Evolutionary conservation across 92 coral and sea anemone genomes (phyloP).

Genomic region (Parazoanthus swiftii): DNA sequence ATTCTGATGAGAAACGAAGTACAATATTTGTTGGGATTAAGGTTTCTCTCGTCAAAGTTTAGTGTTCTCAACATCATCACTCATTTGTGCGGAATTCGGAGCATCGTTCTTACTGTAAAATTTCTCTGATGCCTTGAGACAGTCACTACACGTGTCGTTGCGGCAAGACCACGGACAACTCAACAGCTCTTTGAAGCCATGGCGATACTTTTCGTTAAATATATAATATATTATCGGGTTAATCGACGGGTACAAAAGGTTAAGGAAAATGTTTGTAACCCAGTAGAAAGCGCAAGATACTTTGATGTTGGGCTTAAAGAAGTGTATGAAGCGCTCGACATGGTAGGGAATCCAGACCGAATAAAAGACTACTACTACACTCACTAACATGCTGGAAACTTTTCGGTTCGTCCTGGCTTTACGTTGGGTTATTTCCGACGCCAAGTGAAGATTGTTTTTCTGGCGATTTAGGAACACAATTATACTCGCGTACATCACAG

Average conservation of each 20-base stretch:
- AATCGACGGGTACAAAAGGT: not conserved
- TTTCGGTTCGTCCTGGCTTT: not conserved
- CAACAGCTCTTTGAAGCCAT: not conserved
- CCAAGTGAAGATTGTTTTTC: not conserved
- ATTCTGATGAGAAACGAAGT: too few relatives aligned
- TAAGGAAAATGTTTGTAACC: not conserved
- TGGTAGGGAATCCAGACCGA: not conserved
- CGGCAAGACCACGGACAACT: not conserved
- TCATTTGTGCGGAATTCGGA: not conserved
- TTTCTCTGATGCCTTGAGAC: not conserved
- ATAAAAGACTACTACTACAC: not conserved
- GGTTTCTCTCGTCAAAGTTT: not conserved
- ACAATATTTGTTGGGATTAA: too few relatives aligned
- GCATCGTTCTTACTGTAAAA: not conserved
- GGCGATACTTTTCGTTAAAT: not conserved
- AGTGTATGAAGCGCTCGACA: not conserved
- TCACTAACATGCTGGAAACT: not conserved
- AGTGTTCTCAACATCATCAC: not conserved
- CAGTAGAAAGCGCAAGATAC: not conserved
- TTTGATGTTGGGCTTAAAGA: not conserved
- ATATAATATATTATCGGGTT: not conserved
- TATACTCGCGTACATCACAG: slow-evolving; percentile 11
- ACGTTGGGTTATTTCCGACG: not conserved
- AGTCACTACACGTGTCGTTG: not conserved
- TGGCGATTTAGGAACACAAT: slow-evolving; percentile 16